Conservation (phyloP, 2,113 vertebrate genomes). For the Verasper variegatus region DNA sequence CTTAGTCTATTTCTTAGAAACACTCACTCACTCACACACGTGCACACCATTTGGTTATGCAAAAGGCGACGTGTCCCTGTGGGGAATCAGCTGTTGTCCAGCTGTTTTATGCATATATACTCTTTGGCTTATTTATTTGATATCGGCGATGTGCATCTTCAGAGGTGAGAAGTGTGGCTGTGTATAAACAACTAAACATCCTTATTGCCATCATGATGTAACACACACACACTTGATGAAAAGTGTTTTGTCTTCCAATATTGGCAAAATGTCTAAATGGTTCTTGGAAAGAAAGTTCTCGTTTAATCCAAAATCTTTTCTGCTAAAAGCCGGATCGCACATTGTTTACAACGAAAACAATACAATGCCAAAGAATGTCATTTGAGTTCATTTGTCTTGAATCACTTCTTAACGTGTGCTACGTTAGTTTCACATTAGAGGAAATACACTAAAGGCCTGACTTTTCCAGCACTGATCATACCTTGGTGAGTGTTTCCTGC, state of each 20-base stretch:
- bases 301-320: too few species aligned
- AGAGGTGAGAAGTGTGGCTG: background rate
- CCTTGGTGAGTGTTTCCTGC: slow-evolving; percentile 2
- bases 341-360: background rate
- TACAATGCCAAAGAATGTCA: background rate
- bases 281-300: too few species aligned
- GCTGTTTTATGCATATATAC: background rate
- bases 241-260: too few species aligned
- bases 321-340: background rate
- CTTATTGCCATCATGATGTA: background rate
- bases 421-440: background rate
- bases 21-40: too few species aligned
- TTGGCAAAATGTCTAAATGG: too few species aligned
- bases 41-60: background rate
- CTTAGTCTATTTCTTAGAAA: too few species aligned
- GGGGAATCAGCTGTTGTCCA: background rate
- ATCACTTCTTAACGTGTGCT: background rate
- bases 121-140: background rate
- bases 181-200: background rate
- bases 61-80: background rate
- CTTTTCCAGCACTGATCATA: slow-evolving; percentile 19
- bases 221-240: background rate
- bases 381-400: background rate
- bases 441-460: background rate
- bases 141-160: background rate